Evolutionary conservation across 2,888 invertebrate species (phyloP), one percentile per base, ranked within the genome.

Genomic region (Nineta flava): DNA sequence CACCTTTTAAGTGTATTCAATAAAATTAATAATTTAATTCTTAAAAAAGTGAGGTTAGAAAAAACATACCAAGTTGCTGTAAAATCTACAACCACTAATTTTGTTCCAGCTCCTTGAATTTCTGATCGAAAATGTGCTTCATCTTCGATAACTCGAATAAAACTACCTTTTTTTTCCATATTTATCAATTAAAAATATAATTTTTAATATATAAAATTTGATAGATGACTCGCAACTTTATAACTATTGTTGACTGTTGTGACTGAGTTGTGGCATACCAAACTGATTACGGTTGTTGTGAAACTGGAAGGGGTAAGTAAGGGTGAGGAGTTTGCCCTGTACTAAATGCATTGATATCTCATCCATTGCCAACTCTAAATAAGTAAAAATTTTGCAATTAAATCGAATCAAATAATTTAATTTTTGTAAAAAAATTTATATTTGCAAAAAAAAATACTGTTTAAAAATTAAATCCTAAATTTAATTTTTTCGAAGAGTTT

Each of bases 51-150:
- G 52, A 53, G 54, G 55, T 54, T 45, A 26, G 46, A 21, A 13
- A 35, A 54, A 53, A 61, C 72, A 74, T 67, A 92, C 95, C 95
- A 95, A 60, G 82, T 83, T 49, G 95, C 95, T 54, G 90, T 93
- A 65, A 91, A 96, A 69, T 96, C 95, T 6, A 87, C 94, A 43
- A 96, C 87, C 43, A 95, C 92, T 42, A 96, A 72, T 65, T 88
- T 90, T 4, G 83, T 77, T 10, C 90, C 87, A 12, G 93, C 92
- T 57, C 75, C 80, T n/a, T 79, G 70, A 66, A 95, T 72, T 73
- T 93, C 90, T 5, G 78, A 69, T 62, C 86, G 84, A 63, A 93
- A 93, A 66, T 93, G 87, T 21, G 79, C 71, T 66, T 88, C 87
- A 60, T 83, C 81, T 57, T 77, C 77, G 58, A 86, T 77, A 52